Evolutionary conservation across 2,888 invertebrate genomes (phyloP).

Genomic region (Heliconius ismenius): DNA sequence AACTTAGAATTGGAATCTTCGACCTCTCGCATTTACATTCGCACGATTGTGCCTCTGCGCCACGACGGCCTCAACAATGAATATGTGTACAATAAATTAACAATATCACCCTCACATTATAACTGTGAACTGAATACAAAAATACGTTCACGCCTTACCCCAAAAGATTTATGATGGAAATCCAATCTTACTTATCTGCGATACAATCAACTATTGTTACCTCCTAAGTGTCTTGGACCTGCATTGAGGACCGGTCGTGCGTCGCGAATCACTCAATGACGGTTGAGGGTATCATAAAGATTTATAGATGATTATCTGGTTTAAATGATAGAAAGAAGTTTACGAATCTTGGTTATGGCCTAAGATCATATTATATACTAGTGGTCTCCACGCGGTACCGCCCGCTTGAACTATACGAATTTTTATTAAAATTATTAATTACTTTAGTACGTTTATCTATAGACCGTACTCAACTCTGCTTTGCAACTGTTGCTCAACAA

Average conservation of each 20-base stretch:
- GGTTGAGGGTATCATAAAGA: conserved; percentile 54
- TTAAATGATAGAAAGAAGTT: conserved; percentile 42
- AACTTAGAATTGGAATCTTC: not conserved
- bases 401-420: no score
- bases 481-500: no score
- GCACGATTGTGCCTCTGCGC: not conserved
- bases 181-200: conserved; percentile 23
- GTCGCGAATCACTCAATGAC: conserved; percentile 59
- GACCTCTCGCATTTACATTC: not conserved
- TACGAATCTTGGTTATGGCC: no score
- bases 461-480: no score
- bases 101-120: not conserved
- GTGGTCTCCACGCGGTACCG: no score
- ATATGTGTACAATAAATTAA: not conserved
- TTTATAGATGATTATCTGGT: conserved; percentile 53
- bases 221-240: conserved; percentile 19
- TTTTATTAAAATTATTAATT: no score
- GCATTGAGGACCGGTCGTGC: conserved; percentile 63
- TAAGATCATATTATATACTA: no score
- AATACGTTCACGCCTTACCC: conserved; percentile 16
- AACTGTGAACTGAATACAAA: conserved; percentile 4
- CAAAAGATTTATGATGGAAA: conserved; percentile 46
- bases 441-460: no score
- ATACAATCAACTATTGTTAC: conserved; percentile 32
- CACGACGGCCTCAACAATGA: not conserved